Evolutionary conservation across 2,113 vertebrate genomes (phyloP).

Genomic region (Oncorhynchus nerka): DNA sequence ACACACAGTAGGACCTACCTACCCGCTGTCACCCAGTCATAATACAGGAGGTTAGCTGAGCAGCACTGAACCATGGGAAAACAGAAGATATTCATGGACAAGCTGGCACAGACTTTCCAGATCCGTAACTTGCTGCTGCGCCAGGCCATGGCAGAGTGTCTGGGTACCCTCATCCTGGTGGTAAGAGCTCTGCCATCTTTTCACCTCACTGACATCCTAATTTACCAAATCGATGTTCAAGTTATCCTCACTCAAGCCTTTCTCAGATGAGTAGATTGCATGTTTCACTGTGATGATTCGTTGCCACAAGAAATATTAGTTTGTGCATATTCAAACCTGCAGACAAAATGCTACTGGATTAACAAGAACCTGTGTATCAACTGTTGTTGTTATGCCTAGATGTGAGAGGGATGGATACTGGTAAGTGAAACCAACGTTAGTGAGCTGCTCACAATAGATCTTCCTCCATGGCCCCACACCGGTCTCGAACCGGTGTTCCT

Average conservation of each 20-base stretch:
- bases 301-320: too few species aligned
- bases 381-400: too few species aligned
- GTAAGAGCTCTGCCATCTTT: constrained; percentile 69
- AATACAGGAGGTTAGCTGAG: not conserved
- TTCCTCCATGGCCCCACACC: too few species aligned
- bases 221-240: too few species aligned
- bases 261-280: not conserved
- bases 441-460: too few species aligned
- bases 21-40: not conserved
- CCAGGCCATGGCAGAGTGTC: constrained; percentile 88
- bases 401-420: too few species aligned
- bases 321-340: not conserved
- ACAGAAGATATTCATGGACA: constrained; percentile 83
- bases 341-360: too few species aligned
- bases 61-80: constrained; percentile 75
- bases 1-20: not conserved
- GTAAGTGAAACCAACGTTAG: too few species aligned
- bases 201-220: not conserved
- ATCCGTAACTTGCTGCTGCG: constrained; percentile 85
- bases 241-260: not conserved
- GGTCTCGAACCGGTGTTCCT: too few species aligned
- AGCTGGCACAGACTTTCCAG: constrained; percentile 77
- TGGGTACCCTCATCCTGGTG: constrained; percentile 93
- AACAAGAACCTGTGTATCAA: too few species aligned
- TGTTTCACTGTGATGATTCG: not conserved